Base-by-base conservation (phyloP, 2,113 vertebrate species). In the Aythya baeri region DNA sequence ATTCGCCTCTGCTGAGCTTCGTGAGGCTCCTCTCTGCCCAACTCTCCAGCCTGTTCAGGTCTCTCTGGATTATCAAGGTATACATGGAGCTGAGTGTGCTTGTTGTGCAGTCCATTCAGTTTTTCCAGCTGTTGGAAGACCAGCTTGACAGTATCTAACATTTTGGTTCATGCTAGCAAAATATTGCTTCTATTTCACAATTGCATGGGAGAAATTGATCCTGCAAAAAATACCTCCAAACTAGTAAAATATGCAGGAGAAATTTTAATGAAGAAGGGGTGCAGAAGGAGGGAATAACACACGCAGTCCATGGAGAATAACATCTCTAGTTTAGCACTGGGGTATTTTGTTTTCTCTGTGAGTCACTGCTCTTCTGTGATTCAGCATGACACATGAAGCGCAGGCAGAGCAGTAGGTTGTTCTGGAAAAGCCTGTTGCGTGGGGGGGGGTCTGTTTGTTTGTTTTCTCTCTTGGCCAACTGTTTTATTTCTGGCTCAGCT, bases 391-490 rank as follows among this genome's bases (percentile, higher is more conserved):
- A 93, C 77, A 84, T 26, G 86, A 71, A 86, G 78, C 7, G 7
- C 85, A 70, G 79, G 87, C 92, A 91, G 88, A 68, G 85, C 54
- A 59, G 65, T 92, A 63, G 83, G 66, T 55, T 0, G 1, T 87
- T 89, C 83, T 94, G 94, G 80, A 88, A 94, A 88, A 94, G 75
- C 92, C 91, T 93, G 94, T 81, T 93, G 86, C 6, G 55, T 81
- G 68, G 43, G 68, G 44, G 21, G 27, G 31, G 2, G 50, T 78
- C 83, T 94, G 86, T 97, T 95, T 96, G 83, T 97, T 97, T 96
- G 77, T 96, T 96, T 96, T 96, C 74, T 74, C 70, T 94, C 62
- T 89, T 93, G 92, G 71, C 94, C 94, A 96, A 25, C 88, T 96
- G 94, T 84, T 94, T 92, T 89, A 67, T 95, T 90, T 91, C 88